Evolutionary conservation across 1,140 invertebrate species (phyloP).

Genomic region (Plutomurus gul): DNA sequence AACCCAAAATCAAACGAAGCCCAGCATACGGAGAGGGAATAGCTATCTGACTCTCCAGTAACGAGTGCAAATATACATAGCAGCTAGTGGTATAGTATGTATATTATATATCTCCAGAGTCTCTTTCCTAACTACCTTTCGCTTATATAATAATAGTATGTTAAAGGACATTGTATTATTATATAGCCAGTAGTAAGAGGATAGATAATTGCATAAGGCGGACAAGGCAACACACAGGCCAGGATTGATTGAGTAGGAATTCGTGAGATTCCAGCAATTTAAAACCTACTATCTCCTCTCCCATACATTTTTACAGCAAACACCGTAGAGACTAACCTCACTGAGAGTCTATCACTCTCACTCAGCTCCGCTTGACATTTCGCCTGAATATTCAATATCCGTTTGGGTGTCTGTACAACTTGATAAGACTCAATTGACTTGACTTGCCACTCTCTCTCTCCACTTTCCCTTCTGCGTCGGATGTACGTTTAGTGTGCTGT

Average conservation of each 20-base stretch:
- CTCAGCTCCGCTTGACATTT: conserved; percentile 40
- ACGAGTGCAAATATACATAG: no score
- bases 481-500: no score
- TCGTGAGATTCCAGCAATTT: not conserved
- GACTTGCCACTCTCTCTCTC: not conserved
- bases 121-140: no score
- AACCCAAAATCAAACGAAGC: not conserved
- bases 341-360: conserved; percentile 10
- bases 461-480: not conserved
- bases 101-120: no score
- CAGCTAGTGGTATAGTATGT: no score
- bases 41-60: no score
- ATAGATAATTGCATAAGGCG: not conserved
- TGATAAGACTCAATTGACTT: conserved; percentile 13
- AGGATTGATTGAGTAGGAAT: conserved; percentile 22
- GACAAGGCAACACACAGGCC: not conserved
- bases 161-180: no score
- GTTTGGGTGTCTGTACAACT: conserved; percentile 39
- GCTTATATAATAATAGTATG: no score
- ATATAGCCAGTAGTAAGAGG: no score
- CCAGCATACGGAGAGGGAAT: not conserved
- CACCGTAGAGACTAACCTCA: not conserved
- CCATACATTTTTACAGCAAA: conserved; percentile 40
- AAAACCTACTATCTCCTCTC: not conserved
- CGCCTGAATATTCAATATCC: conserved; percentile 44